These are phyloP conservation scores for Platyrinchus mystaceus DNA, from an alignment of 2,797 vertebrate genomes.

Conservation along the genomic window DNA sequence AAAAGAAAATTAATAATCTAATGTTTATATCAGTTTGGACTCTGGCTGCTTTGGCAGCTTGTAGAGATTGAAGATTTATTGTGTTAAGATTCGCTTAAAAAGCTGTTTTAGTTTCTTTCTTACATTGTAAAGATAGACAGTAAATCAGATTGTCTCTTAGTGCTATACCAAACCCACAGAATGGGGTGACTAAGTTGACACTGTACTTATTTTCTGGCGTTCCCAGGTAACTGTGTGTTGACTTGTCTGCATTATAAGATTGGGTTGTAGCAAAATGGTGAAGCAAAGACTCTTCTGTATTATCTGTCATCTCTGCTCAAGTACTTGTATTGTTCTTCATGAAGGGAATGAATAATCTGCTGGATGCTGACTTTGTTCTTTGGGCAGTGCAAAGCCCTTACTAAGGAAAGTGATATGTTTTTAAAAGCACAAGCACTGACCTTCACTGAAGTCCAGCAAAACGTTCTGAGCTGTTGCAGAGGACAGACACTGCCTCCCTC, in stretches of 20 bases:
- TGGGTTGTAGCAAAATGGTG: neutral
- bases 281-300: neutral
- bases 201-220: neutral
- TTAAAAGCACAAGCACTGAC: neutral
- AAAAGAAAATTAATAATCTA: neutral
- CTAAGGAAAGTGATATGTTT: neutral
- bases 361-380: slow-evolving; percentile 18
- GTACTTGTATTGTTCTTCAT: neutral
- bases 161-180: neutral
- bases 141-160: neutral
- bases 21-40: neutral
- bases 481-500: neutral
- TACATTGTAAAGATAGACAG: neutral
- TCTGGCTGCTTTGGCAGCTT: neutral
- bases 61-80: neutral
- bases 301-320: neutral
- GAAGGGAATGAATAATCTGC: neutral
- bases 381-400: neutral
- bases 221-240: neutral
- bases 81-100: neutral
- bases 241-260: neutral
- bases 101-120: neutral
- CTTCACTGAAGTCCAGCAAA: slow-evolving; percentile 3
- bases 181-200: neutral
- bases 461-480: neutral